A percentile compares a stretch with the other conserved stretches of the same genome.
Conservation (phyloP, 2,113 vertebrate genomes). For the Oryzias javanicus region DNA sequence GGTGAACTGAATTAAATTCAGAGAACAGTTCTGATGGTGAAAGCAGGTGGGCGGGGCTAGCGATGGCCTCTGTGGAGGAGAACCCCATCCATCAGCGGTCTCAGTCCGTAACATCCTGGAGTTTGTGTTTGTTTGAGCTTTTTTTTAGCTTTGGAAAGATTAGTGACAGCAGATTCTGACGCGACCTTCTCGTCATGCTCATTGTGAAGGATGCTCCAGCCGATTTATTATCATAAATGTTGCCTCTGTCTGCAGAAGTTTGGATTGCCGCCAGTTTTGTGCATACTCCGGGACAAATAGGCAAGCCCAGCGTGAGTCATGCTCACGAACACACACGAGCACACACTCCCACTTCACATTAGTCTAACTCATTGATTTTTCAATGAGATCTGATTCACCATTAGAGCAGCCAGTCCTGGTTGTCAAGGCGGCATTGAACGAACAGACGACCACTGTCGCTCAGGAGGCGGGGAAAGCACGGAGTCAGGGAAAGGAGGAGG, state of each 20-base stretch:
- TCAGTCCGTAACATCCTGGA: not conserved
- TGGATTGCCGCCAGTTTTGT: slow-evolving; percentile 12
- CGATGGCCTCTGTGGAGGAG: slow-evolving; percentile 39
- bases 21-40: not conserved
- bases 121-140: not conserved
- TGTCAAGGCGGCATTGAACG: slow-evolving; percentile 18
- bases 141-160: not conserved
- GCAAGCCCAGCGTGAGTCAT: slow-evolving; percentile 52
- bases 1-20: not conserved
- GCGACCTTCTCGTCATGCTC: slow-evolving; percentile 35
- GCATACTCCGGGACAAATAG: slow-evolving; percentile 35
- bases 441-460: slow-evolving; percentile 22
- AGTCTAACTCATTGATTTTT: slow-evolving; percentile 47
- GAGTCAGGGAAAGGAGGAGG: not conserved
- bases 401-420: slow-evolving; percentile 14
- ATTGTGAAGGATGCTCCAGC: slow-evolving; percentile 29
- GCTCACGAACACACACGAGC: slow-evolving; percentile 12
- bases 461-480: slow-evolving; percentile 13
- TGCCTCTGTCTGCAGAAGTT: slow-evolving; percentile 20
- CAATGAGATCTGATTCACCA: slow-evolving; percentile 43
- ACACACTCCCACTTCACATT: slow-evolving; percentile 13
- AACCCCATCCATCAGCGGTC: slow-evolving; percentile 54
- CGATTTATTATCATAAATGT: slow-evolving; percentile 33
- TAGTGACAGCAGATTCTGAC: slow-evolving; percentile 3
- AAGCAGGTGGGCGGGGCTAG: not conserved